Base-by-base conservation (phyloP, 1,140 invertebrate genomes). In the Anastrepha obliqua region DNA sequence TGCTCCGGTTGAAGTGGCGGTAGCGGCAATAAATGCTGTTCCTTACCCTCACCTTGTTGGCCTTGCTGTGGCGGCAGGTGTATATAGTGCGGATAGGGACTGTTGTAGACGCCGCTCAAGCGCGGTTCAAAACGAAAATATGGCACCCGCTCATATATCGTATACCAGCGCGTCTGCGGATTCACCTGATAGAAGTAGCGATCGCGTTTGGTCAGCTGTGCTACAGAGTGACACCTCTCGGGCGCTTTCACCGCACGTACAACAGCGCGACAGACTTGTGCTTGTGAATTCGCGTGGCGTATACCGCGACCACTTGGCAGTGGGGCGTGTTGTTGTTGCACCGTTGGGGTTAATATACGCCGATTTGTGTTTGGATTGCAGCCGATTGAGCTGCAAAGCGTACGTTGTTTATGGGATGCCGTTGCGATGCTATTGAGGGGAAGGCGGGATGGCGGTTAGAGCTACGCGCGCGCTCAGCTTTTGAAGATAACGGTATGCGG, bases 131-230 rank as follows among this genome's bases (percentile, higher is more conserved):
- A 81, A 55, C 74, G 74, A 15, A 81, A 20, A 51, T 81, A 81
- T 81, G 74, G 74, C 74, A 81, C 74, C 51, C 74, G 74, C 44
- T 81, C 74, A 81, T 81, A 81, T 20, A 81, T 81, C 5, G 74
- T 81, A 55, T 81, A 81, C 47, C 74, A 81, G 20, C 74, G 74
- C n/a, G 74, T 81, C 47, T 81, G 74, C 9, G 74, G 74, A 81
- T 81, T 81, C 7, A 81, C 74, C 9, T 81, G 74, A 81, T 81
- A 81, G 47, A 29, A 51, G 17, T 81, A 81, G 4, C 74, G 74
- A 4, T 81, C 74, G 20, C 74, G 74, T 29, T 81, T 81, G 20
- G n/a, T 44, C 51, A 81, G 47, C 47, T 81, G 74, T n/a, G n/a
- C 7, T 20, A n/a, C 8, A 1, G 74, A 81, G 11, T 81, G 74